These are phyloP conservation scores for Leptura quadrifasciata DNA, from an alignment of 2,888 invertebrate genomes.

Conservation along the genomic window DNA sequence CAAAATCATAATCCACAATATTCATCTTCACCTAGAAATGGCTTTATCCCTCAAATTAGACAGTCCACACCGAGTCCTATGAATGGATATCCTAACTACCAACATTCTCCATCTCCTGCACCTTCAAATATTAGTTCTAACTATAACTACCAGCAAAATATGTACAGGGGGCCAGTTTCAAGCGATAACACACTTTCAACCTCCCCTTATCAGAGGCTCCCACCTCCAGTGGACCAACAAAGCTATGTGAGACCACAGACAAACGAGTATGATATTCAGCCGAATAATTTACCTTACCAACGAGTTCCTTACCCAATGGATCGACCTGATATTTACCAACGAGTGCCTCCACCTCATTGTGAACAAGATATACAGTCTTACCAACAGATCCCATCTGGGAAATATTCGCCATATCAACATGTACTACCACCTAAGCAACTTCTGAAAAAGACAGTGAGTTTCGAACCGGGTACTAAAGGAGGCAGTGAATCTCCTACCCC, in stretches of 20 bases:
- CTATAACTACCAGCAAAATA: slow-evolving; percentile 59
- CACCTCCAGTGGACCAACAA: slow-evolving; percentile 57
- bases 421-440: slow-evolving; percentile 78
- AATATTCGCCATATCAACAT: slow-evolving; percentile 80
- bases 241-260: slow-evolving; percentile 35
- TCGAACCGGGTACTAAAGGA: slow-evolving; percentile 84
- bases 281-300: slow-evolving; percentile 61
- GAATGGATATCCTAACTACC: slow-evolving; percentile 61
- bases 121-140: slow-evolving; percentile 63
- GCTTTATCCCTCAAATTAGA: slow-evolving; percentile 54
- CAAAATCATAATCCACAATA: slow-evolving; percentile 48
- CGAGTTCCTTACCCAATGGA: slow-evolving; percentile 53
- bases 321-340: slow-evolving; percentile 63
- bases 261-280: slow-evolving; percentile 55
- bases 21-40: slow-evolving; percentile 48
- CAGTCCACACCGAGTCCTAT: slow-evolving; percentile 61
- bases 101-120: slow-evolving; percentile 69
- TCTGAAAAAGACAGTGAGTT: slow-evolving; percentile 83
- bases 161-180: slow-evolving; percentile 46
- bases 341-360: slow-evolving; percentile 64
- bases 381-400: slow-evolving; percentile 67
- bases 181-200: slow-evolving; percentile 57
- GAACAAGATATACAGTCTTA: slow-evolving; percentile 63
- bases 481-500: slow-evolving; percentile 71
- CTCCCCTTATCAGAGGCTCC: slow-evolving; percentile 62